Percentiles rank a stretch among this genome's conserved stretches.
Conservation (phyloP, 1,140 invertebrate genomes). For the Bathynomus jamesi region DNA sequence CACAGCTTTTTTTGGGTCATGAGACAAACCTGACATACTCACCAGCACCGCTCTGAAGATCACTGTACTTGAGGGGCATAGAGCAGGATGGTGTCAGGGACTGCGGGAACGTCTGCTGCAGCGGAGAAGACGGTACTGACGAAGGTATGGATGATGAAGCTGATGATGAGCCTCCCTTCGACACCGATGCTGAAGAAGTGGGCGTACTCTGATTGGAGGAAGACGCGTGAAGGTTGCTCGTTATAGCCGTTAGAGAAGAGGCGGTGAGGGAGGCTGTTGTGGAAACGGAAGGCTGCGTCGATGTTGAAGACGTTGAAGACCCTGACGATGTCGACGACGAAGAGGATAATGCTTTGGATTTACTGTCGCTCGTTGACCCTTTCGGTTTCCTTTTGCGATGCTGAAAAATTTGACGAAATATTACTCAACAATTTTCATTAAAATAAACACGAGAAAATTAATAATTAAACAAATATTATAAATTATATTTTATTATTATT, state of each 20-base stretch:
- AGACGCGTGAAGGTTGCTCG: not conserved
- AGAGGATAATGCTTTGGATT: not conserved
- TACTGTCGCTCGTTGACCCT: not conserved
- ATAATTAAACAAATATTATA: not conserved
- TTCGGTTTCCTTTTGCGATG: not conserved
- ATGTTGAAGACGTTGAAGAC: not conserved
- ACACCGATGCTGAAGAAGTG: not conserved
- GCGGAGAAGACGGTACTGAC: no score
- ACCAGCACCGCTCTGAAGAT: no score
- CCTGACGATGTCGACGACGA: not conserved
- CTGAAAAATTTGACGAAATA: not conserved
- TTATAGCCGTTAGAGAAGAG: not conserved
- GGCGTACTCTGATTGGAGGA: not conserved
- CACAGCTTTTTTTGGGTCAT: no score
- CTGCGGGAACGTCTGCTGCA: no score
- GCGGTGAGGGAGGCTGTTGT: not conserved
- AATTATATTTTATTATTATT: not conserved
- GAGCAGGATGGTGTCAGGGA: no score
- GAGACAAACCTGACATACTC: no score
- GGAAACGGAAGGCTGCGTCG: not conserved
- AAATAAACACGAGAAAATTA: not conserved
- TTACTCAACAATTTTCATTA: not conserved
- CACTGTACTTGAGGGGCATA: no score
- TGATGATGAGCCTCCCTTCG: not conserved
- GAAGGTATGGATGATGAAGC: no score